Conservation (phyloP, 1,140 invertebrate species). For the Scylla paramamosain region DNA sequence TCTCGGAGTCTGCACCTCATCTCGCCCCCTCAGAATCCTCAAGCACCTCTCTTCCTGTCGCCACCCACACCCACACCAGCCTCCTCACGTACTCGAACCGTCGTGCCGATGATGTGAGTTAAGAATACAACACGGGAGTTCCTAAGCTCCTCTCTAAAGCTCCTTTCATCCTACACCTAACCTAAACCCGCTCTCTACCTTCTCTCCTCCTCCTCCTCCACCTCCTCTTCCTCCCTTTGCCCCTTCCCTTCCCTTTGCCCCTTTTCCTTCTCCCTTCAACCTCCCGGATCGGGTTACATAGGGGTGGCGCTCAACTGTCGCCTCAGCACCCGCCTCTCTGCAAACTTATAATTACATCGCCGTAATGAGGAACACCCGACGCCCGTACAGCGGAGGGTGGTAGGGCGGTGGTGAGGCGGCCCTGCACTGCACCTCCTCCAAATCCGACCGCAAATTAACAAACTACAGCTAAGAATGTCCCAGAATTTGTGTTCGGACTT, state of each 20-base stretch:
- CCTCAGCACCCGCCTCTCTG: constrained; percentile 17
- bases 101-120: background rate
- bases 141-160: background rate
- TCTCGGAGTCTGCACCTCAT: background rate
- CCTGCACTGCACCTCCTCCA: background rate
- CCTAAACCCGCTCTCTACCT: background rate
- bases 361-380: constrained; percentile 30
- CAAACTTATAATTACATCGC: constrained; percentile 60
- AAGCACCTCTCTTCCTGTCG: background rate
- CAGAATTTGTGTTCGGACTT: background rate
- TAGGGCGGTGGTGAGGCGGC: background rate
- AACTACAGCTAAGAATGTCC: background rate
- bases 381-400: background rate
- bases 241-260: background rate
- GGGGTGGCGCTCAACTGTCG: constrained; percentile 59
- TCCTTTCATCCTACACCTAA: background rate
- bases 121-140: background rate
- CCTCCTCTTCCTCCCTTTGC: background rate
- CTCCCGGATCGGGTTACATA: constrained; percentile 50
- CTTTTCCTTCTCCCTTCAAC: background rate
- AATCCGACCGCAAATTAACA: background rate
- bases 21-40: background rate
- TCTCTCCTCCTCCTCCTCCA: too few relatives aligned
- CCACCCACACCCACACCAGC: background rate
- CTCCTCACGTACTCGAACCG: too few relatives aligned